Conservation (phyloP, 2,113 vertebrate species). For the Sardina pilchardus region DNA sequence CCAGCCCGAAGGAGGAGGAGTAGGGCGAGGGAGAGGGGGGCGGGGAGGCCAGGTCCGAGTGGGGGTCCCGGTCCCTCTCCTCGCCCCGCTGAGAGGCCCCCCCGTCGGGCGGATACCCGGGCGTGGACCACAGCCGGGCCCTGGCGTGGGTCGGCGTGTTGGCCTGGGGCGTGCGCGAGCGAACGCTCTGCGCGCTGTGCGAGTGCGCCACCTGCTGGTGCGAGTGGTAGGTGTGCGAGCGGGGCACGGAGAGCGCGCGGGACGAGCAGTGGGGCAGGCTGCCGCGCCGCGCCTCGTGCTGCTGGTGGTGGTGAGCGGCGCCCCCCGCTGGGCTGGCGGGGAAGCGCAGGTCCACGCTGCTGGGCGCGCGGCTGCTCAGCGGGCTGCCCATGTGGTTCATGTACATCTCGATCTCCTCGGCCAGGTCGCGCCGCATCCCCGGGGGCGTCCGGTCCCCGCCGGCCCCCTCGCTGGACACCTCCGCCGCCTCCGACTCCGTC, state of each 20-base stretch:
- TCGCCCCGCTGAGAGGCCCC: constrained; percentile 59
- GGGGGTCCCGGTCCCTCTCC: constrained; percentile 65
- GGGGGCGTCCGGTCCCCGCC: constrained; percentile 61
- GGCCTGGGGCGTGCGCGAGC: constrained; percentile 82
- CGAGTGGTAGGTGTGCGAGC: constrained; percentile 70
- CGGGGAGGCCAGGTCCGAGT: constrained; percentile 76
- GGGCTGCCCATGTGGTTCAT: constrained; percentile 91
- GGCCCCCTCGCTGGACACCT: constrained; percentile 26
- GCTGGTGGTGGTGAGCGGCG: constrained; percentile 59
- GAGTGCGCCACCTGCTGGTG: constrained; percentile 60
- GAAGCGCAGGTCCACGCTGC: constrained; percentile 40
- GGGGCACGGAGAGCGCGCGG: constrained; percentile 49
- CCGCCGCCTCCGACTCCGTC: constrained; percentile 61
- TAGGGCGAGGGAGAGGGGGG: constrained; percentile 84
- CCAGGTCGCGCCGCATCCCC: constrained; percentile 78
- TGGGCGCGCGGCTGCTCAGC: constrained; percentile 81
- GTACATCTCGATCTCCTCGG: constrained; percentile 91
- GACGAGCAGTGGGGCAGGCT: constrained; percentile 75
- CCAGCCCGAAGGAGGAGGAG: constrained; percentile 81
- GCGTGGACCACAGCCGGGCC: constrained; percentile 40
- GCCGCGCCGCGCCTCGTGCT: constrained; percentile 72
- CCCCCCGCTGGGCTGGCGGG: neutral
- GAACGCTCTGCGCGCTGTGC: neutral
- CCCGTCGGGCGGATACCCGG: neutral
- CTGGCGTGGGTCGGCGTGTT: constrained; percentile 84